These are phyloP conservation scores for Muntiacus reevesi DNA, from an alignment of 2,113 vertebrate genomes.

Conservation along the genomic window DNA sequence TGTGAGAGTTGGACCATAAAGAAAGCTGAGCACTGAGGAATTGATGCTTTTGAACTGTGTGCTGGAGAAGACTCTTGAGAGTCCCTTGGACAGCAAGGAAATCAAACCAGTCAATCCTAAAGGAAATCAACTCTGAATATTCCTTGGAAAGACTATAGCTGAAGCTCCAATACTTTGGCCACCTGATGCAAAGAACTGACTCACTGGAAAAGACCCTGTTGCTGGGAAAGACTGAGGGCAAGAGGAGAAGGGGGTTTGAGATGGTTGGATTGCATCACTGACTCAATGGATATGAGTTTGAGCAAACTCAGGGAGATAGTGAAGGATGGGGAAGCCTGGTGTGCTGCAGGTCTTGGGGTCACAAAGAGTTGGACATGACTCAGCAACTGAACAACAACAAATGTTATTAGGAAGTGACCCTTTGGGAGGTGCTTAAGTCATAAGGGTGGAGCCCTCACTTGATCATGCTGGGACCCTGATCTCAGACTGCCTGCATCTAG, in stretches of 20 bases:
- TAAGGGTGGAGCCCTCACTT: not conserved
- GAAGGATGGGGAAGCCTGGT: not conserved
- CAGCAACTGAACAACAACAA: not conserved
- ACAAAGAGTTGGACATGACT: not conserved
- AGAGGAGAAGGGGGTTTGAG: not conserved
- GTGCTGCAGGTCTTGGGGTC: not conserved
- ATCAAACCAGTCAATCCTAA: not conserved
- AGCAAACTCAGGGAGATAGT: not conserved
- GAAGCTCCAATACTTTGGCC: not conserved
- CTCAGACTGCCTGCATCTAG: not conserved
- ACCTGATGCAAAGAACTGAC: not conserved
- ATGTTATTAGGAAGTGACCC: not conserved
- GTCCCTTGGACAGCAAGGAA: not conserved
- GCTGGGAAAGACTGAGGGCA: not conserved
- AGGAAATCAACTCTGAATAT: not conserved
- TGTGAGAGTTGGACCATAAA: not conserved
- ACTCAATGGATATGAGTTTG: not conserved
- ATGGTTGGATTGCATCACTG: not conserved
- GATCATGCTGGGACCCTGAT: not conserved
- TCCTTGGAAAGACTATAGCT: not conserved
- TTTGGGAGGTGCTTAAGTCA: not conserved
- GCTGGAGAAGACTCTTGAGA: not conserved
- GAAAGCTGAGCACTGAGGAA: not conserved
- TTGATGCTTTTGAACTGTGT: not conserved
- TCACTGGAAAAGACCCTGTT: not conserved